These are phyloP conservation scores for Scaptomyza montana DNA, from an alignment of 1,140 invertebrate genomes.

Conservation along the genomic window DNA sequence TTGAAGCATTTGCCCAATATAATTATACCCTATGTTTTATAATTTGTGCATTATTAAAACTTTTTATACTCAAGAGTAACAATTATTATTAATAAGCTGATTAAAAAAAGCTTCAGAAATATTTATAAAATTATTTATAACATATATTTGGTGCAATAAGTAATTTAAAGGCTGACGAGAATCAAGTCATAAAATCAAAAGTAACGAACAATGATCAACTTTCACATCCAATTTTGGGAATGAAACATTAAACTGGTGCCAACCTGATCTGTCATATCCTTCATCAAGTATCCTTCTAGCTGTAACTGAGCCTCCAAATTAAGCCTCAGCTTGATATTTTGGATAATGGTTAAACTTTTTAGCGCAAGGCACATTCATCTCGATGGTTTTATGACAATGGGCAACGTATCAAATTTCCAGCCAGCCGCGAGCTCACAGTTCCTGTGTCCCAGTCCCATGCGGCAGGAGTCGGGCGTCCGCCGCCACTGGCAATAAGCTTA, in stretches of 20 bases:
- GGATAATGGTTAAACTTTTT: slow-evolving; percentile 28
- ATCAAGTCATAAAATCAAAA: no score
- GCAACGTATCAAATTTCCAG: slow-evolving; percentile 72
- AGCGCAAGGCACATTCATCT: slow-evolving; percentile 31
- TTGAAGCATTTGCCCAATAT: not conserved
- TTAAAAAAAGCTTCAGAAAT: no score
- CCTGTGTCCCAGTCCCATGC: slow-evolving; percentile 6
- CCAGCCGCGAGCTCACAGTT: slow-evolving; percentile 23
- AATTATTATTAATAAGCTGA: no score
- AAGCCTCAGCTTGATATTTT: not conserved
- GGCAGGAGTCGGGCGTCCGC: not conserved
- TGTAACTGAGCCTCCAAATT: slow-evolving; percentile 1
- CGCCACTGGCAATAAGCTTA: slow-evolving; percentile 42
- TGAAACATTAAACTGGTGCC: not conserved
- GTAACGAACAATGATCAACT: not conserved
- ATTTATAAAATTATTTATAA: no score
- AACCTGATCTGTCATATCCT: not conserved
- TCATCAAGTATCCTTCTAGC: not conserved
- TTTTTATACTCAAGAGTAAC: no score
- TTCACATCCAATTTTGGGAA: not conserved
- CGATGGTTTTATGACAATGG: slow-evolving; percentile 38
- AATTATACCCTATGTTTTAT: not conserved
- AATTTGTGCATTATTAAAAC: no score
- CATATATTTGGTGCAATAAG: no score
- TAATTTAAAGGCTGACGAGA: no score